Evolutionary conservation across 2,113 vertebrate genomes (phyloP), one percentile per base, ranked within the genome.

Genomic region (Pyxicephalus adspersus): DNA sequence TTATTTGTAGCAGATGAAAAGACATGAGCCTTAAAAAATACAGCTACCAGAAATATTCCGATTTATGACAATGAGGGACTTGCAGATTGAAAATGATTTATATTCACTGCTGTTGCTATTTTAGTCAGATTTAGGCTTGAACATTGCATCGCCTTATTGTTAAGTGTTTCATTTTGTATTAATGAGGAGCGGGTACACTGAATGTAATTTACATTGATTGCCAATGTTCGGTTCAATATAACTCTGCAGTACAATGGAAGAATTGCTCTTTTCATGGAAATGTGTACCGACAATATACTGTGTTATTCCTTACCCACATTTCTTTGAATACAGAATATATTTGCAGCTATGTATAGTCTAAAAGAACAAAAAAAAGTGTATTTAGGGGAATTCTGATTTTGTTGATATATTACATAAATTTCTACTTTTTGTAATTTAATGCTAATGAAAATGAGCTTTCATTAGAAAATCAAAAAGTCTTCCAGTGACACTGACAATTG

Each of bases 111-210:
- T 19, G 45, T 28, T 52, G 45, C 67, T 70, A 22, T 70, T 45
- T 26, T 52, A 52, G 45, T 13, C 1, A 23, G 45, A 26, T 70
- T 70, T 70, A 19, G 45, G 52, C 52, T 45, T 52, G 67, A 26
- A 52, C 67, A 52, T 54, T 28, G 67, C 67, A 45, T 52, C 52
- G 45, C 45, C 26, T 70, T 50, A 70, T 70, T 70, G 67, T 54
- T 70, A 52, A 45, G 38, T 54, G 45, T 54, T 70, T 54, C 67
- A 70, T 50, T 70, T 70, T 70, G 67, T 70, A 70, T 70, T 70
- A 70, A 70, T 70, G 67, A 70, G 67, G 23, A 28, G 45, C 50
- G 67, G 67, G 52, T 50, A 52, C 45, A 45, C 34, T 3, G 67
- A 52, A 70, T 28, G 50, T 70, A 70, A 52, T 70, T 52, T 70